Percentiles rank a stretch among this genome's conserved stretches.
phyloP scores from a whole-genome alignment of 2,888 invertebrate genomes.

The Toxonevra muliebris region DNA sequence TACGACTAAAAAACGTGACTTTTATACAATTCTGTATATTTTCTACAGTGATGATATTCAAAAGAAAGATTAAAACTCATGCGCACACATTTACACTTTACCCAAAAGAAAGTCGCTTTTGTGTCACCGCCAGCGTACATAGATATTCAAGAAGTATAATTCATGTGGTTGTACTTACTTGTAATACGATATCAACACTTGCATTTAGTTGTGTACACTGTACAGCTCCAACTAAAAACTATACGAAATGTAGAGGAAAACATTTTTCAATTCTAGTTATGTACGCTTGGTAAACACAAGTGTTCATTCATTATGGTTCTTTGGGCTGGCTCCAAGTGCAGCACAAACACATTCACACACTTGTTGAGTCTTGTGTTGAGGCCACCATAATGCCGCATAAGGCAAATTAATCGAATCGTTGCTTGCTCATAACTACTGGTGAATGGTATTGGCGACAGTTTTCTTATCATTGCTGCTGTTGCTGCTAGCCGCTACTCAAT shows the following conservation, averaged over 20 bases:
- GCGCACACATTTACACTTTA: not conserved
- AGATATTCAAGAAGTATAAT: not conserved
- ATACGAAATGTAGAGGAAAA: not conserved
- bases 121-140: conserved; percentile 20
- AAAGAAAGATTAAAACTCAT: conserved; percentile 20
- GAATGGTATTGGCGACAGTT: conserved; percentile 4
- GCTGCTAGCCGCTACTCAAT: too few species aligned
- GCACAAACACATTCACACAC: conserved; percentile 17
- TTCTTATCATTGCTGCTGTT: conserved; percentile 6
- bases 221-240: not conserved
- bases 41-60: conserved; percentile 15
- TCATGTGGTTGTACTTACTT: not conserved
- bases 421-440: not conserved
- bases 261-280: not conserved
- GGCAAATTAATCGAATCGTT: not conserved
- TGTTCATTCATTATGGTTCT: conserved; percentile 17
- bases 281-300: conserved; percentile 26
- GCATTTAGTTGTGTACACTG: conserved; percentile 2
- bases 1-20: conserved; percentile 28
- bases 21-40: conserved; percentile 23
- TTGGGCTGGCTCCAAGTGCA: not conserved
- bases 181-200: conserved; percentile 20
- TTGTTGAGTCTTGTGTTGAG: conserved; percentile 15
- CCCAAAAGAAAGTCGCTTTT: not conserved
- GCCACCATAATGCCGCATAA: not conserved